These are phyloP conservation scores for Euthynnus affinis DNA, from an alignment of 2,797 vertebrate genomes.

Conservation along the genomic window DNA sequence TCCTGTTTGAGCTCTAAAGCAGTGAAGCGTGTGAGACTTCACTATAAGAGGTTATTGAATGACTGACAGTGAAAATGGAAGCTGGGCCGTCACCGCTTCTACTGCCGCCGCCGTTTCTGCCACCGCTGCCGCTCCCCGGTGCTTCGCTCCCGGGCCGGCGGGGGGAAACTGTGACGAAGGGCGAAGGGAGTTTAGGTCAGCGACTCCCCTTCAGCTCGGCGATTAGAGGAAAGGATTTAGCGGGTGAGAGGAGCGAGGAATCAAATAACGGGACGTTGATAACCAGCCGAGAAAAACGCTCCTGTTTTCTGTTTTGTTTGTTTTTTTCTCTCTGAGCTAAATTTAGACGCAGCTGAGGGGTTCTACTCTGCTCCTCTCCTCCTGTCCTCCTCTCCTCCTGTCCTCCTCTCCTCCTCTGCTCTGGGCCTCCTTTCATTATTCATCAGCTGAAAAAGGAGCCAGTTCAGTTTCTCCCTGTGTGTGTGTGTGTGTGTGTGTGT, in stretches of 20 bases:
- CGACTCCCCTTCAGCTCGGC: conserved; percentile 10
- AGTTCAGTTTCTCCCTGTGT: conserved; percentile 78
- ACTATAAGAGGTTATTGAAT: conserved; percentile 50
- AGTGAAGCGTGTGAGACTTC: conserved; percentile 31
- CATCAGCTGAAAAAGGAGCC: conserved; percentile 81
- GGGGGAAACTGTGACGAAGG: conserved; percentile 23
- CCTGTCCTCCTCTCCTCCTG: too few relatives aligned
- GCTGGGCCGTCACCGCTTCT: too few relatives aligned
- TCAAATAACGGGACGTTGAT: conserved; percentile 55
- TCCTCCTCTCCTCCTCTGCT: too few relatives aligned
- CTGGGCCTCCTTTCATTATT: conserved; percentile 80
- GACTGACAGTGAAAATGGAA: conserved; percentile 58
- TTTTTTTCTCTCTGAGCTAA: too few relatives aligned
- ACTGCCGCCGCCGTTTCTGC: too few relatives aligned
- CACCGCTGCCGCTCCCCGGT: conserved; percentile 49
- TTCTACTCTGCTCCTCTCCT: too few relatives aligned
- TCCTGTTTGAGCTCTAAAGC: neutral
- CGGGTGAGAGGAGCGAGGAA: conserved; percentile 39
- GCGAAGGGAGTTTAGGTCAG: conserved; percentile 48
- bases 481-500: too few relatives aligned
- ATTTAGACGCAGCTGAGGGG: conserved; percentile 77
- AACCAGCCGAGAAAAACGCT: conserved; percentile 37
- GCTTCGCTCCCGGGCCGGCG: neutral
- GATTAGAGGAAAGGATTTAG: conserved; percentile 49
- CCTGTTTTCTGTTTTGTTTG: too few relatives aligned